A percentile compares a stretch with the other conserved stretches of the same genome.
These are phyloP conservation scores for Alligator sinensis DNA, from an alignment of 2,113 vertebrate species.

Conservation along the genomic window DNA sequence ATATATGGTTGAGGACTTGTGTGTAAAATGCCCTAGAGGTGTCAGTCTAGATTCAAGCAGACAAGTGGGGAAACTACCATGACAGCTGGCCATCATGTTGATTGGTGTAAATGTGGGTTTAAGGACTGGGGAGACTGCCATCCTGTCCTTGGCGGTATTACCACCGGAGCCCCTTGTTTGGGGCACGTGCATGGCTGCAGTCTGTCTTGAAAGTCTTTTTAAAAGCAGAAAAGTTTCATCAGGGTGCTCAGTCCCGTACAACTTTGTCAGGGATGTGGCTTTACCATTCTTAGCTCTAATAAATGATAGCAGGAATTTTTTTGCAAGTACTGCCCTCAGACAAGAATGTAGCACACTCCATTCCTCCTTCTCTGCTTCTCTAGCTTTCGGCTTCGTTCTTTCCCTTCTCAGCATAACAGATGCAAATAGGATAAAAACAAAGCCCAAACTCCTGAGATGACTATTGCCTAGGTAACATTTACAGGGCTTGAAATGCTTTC, in stretches of 20 bases:
- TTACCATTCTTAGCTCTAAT: not conserved
- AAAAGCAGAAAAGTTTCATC: not conserved
- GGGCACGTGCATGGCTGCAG: fast-evolving
- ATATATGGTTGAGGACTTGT: not conserved
- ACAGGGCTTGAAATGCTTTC: not conserved
- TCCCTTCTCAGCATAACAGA: slow-evolving; percentile 31
- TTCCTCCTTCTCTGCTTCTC: fast-evolving
- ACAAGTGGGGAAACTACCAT: not conserved
- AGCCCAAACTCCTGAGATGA: not conserved
- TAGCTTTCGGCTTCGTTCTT: not conserved
- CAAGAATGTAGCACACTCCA: fast-evolving
- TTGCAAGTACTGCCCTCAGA: not conserved
- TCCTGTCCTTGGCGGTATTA: fast-evolving
- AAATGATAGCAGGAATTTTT: not conserved
- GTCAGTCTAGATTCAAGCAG: not conserved
- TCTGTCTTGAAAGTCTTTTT: fast-evolving
- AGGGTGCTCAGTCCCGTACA: not conserved
- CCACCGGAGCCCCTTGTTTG: fast-evolving
- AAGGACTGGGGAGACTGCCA: fast-evolving
- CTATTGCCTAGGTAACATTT: not conserved
- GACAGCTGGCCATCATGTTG: not conserved
- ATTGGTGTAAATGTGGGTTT: not conserved
- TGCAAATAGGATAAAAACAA: slow-evolving; percentile 6
- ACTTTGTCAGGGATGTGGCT: not conserved
- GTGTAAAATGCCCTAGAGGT: not conserved